Evolutionary conservation across 2,113 vertebrate genomes (phyloP).

Genomic region (Catharus fuscescens): DNA sequence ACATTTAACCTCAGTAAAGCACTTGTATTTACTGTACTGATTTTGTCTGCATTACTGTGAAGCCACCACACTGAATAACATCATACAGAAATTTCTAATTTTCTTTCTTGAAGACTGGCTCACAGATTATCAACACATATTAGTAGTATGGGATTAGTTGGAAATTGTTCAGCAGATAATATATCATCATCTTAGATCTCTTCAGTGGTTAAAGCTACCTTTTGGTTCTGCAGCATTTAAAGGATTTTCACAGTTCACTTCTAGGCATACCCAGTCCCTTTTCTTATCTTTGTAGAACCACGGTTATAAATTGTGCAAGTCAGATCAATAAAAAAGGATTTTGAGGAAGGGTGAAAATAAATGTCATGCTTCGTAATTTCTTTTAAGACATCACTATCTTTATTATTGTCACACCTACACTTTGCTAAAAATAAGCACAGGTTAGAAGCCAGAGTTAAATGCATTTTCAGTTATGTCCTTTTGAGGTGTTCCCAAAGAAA

Average conservation of each 20-base stretch:
- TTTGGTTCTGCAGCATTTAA: constrained; percentile 7
- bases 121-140: neutral
- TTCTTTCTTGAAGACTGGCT: neutral
- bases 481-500: constrained; percentile 4
- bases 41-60: neutral
- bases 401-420: constrained; percentile 30
- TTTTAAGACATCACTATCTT: constrained; percentile 11
- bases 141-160: neutral
- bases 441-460: constrained; percentile 43
- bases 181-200: neutral
- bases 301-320: constrained; percentile 34
- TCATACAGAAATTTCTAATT: neutral
- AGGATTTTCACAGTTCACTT: constrained; percentile 36
- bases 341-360: constrained; percentile 50
- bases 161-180: neutral
- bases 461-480: constrained; percentile 42
- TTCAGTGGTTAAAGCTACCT: neutral
- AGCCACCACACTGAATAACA: neutral
- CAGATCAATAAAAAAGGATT: constrained; percentile 60
- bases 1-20: neutral
- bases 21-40: neutral
- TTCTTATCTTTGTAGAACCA: constrained; percentile 8
- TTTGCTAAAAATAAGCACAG: constrained; percentile 42
- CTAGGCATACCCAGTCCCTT: neutral
- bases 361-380: constrained; percentile 53